phyloP scores from a whole-genome alignment of 2,888 invertebrate genomes.

The Stramonita haemastoma region DNA sequence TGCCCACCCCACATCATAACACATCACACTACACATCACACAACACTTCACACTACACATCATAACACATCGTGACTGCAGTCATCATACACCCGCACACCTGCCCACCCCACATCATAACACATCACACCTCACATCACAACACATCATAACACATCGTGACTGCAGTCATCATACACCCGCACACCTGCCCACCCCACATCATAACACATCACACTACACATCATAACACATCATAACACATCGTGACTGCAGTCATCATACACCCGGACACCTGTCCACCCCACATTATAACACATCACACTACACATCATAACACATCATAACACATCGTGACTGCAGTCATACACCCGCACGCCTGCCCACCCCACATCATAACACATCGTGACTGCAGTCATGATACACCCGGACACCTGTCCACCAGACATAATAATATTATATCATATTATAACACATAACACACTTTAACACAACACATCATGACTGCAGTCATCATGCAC shows the following conservation, averaged over 20 bases:
- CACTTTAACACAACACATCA: constrained; percentile 42
- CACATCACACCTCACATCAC: constrained; percentile 18
- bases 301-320: neutral
- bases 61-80: neutral
- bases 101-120: neutral
- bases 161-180: neutral
- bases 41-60: constrained; percentile 14
- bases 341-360: too few relatives aligned
- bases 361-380: too few relatives aligned
- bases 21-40: too few relatives aligned
- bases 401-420: too few relatives aligned
- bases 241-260: constrained; percentile 62
- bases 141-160: neutral
- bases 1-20: too few relatives aligned
- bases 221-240: constrained; percentile 9
- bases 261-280: constrained; percentile 48
- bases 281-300: neutral
- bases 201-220: neutral
- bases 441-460: constrained; percentile 31
- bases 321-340: too few relatives aligned
- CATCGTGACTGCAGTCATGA: too few relatives aligned
- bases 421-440: neutral
- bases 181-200: neutral
- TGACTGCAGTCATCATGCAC: too few relatives aligned
- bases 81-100: neutral